Conservation (phyloP, 2,888 invertebrate species). For the Papilio protenor region DNA sequence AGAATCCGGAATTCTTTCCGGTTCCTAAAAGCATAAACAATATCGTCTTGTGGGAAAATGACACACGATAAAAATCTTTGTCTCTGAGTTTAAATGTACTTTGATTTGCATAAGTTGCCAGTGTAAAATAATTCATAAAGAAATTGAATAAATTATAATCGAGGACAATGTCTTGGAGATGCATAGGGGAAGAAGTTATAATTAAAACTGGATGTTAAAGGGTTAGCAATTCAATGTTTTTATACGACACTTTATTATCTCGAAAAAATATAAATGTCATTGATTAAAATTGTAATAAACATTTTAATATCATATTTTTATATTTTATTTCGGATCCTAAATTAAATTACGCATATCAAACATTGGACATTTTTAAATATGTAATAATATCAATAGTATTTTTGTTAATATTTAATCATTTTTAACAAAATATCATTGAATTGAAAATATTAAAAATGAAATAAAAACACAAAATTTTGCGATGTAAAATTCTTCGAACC, state of each 20-base stretch:
- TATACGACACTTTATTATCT: not conserved
- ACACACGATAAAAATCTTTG: conserved; percentile 64
- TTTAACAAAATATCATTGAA: too few relatives aligned
- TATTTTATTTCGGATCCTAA: not conserved
- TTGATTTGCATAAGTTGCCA: conserved; percentile 72
- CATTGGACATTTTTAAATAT: too few relatives aligned
- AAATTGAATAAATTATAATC: conserved; percentile 77
- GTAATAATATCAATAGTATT: too few relatives aligned
- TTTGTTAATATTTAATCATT: too few relatives aligned
- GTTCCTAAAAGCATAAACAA: conserved; percentile 51
- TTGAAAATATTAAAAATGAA: not conserved
- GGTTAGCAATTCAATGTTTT: conserved; percentile 56
- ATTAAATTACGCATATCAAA: too few relatives aligned
- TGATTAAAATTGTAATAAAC: not conserved
- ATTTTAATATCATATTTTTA: not conserved
- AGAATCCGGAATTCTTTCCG: conserved; percentile 44
- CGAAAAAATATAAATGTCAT: not conserved
- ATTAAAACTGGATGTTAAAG: conserved; percentile 71
- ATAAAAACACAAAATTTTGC: not conserved
- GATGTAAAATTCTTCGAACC: not conserved
- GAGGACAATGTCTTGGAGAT: conserved; percentile 76
- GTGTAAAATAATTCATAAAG: conserved; percentile 69
- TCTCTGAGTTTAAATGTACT: conserved; percentile 75
- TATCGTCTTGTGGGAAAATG: conserved; percentile 76
- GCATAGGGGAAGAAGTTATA: conserved; percentile 72